Conservation (phyloP, 2,113 vertebrate genomes). For the Salvator merianae region DNA sequence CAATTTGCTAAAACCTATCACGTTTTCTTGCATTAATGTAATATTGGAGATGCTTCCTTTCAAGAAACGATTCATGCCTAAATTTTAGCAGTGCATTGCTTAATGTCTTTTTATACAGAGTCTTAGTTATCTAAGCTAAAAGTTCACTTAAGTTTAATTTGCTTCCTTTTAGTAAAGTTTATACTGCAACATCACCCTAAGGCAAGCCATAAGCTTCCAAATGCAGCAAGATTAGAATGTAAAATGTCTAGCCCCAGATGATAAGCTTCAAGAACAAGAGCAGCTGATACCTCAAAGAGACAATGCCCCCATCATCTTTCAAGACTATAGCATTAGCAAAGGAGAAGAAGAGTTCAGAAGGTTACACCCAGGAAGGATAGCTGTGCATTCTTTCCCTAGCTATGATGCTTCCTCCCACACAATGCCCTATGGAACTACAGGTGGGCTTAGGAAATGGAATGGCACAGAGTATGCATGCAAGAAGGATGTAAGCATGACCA, state of each 20-base stretch:
- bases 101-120: background rate
- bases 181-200: background rate
- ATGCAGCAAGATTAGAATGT: background rate
- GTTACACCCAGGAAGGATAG: no score
- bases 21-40: background rate
- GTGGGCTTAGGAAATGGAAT: no score
- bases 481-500: no score
- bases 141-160: slow-evolving; percentile 1
- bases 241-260: background rate
- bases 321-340: background rate
- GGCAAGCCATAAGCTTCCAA: slow-evolving; percentile 22
- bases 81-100: background rate
- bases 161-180: slow-evolving; percentile 11
- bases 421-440: no score
- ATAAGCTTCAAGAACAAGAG: background rate
- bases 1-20: background rate
- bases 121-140: slow-evolving; percentile 30
- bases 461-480: no score
- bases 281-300: no score
- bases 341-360: background rate
- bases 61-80: background rate
- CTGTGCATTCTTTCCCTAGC: no score
- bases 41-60: background rate
- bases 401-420: no score
- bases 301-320: background rate